Evolutionary conservation across 1,140 invertebrate genomes (phyloP).

Genomic region (Asbolus verrucosus): DNA sequence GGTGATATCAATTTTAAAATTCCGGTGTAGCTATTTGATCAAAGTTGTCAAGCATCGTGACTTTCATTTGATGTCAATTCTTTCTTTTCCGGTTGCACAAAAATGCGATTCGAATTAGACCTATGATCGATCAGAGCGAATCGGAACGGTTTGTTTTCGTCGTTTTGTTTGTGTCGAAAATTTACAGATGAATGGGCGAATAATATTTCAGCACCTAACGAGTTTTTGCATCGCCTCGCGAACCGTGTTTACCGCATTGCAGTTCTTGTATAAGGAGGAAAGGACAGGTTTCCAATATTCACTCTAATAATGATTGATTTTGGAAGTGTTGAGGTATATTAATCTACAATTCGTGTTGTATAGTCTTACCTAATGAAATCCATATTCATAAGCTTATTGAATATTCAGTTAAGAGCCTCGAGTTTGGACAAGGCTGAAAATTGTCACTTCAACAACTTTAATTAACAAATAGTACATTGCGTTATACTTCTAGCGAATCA

Average conservation of each 20-base stretch:
- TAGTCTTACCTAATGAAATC: constrained; percentile 51
- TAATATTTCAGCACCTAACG: constrained; percentile 29
- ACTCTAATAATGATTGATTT: constrained; percentile 31
- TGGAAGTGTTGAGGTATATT: constrained; percentile 19
- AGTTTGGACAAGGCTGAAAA: constrained; percentile 52
- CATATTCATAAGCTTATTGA: constrained; percentile 55
- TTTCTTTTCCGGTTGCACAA: not conserved
- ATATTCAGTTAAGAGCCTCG: constrained; percentile 55
- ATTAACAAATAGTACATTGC: constrained; percentile 50
- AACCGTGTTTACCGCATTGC: constrained; percentile 28
- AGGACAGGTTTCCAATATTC: constrained; percentile 27
- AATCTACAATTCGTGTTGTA: constrained; percentile 35
- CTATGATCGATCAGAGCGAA: constrained; percentile 10
- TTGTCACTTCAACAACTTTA: constrained; percentile 48
- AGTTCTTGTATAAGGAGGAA: constrained; percentile 21
- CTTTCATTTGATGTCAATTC: not conserved
- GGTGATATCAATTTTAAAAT: too few relatives aligned
- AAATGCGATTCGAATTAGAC: not conserved
- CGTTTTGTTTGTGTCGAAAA: constrained; percentile 37
- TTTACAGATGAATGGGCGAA: constrained; percentile 29
- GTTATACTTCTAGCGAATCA: not conserved
- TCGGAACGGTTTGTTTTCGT: constrained; percentile 4
- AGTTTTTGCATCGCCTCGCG: constrained; percentile 24
- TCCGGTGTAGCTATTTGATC: not conserved
- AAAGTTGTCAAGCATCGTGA: not conserved